These are phyloP conservation scores for Salpingus planirostris DNA, from an alignment of 2,888 invertebrate species.

Conservation along the genomic window DNA sequence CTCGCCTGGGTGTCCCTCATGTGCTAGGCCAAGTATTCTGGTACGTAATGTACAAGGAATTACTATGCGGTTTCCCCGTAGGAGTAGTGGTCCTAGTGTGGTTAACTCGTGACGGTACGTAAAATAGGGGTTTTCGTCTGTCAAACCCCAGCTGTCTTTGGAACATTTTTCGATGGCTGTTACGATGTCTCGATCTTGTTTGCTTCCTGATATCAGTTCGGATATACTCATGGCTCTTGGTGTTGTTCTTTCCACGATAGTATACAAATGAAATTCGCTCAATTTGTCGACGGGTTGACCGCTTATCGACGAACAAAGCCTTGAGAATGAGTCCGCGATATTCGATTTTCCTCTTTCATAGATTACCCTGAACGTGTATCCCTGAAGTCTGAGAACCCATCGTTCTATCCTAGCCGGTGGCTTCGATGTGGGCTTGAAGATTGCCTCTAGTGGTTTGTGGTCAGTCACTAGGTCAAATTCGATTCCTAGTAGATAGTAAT, in stretches of 20 bases:
- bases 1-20: background rate
- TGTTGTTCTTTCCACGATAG: background rate
- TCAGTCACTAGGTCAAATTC: background rate
- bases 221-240: background rate
- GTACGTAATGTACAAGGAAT: background rate
- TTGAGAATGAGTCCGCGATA: background rate
- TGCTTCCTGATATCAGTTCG: background rate
- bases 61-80: background rate
- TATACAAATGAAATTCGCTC: background rate
- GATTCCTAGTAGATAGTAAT: background rate
- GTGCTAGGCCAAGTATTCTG: slow-evolving; percentile 11
- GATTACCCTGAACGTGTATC: background rate
- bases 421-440: background rate
- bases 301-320: background rate
- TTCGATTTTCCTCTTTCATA: too few relatives aligned
- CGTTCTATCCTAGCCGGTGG: background rate
- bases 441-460: background rate
- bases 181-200: background rate
- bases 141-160: background rate
- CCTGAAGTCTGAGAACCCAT: background rate
- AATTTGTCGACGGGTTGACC: background rate
- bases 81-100: background rate
- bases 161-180: background rate
- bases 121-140: background rate
- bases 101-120: background rate